Conservation (phyloP, 1,140 invertebrate genomes). For the Globodera ellingtonae region DNA sequence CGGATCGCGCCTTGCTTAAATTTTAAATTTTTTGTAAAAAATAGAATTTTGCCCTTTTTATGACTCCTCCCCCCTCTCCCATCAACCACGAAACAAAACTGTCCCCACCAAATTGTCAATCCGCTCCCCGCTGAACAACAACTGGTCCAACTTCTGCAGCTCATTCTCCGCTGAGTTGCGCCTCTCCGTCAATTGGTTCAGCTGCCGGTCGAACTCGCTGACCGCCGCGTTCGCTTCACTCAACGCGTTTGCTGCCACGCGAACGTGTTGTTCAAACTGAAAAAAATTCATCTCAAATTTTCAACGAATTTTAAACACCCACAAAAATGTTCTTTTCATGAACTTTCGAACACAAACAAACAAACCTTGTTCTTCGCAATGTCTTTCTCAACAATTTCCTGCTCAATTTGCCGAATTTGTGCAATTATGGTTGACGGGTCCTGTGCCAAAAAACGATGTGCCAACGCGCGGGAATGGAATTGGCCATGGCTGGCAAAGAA, state of each 20-base stretch:
- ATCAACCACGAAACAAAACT: constrained; percentile 1
- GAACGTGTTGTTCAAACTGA: background rate
- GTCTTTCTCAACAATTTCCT: background rate
- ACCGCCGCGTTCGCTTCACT: background rate
- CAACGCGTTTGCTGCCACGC: background rate
- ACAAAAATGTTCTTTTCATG: constrained; percentile 12
- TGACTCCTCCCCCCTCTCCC: background rate
- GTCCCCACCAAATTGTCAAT: constrained; percentile 34
- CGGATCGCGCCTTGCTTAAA: constrained; percentile 7
- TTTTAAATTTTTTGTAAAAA: background rate
- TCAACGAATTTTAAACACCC: background rate
- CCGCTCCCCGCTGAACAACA: constrained; percentile 22
- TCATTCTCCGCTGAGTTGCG: constrained; percentile 22
- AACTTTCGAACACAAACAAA: background rate
- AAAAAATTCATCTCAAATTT: background rate
- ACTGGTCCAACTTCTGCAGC: constrained; percentile 34
- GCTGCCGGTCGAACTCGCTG: background rate
- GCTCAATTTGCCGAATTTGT: constrained; percentile 16
- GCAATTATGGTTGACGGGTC: background rate
- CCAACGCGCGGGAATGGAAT: constrained; percentile 14
- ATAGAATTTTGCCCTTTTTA: background rate
- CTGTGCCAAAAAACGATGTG: background rate
- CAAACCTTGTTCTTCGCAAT: background rate
- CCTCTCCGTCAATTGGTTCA: constrained; percentile 17
- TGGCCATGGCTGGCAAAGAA: constrained; percentile 28